Percentiles rank a stretch among this genome's conserved stretches.
Evolutionary conservation across 2,888 invertebrate genomes (phyloP).

Genomic region (Merodon equestris): DNA sequence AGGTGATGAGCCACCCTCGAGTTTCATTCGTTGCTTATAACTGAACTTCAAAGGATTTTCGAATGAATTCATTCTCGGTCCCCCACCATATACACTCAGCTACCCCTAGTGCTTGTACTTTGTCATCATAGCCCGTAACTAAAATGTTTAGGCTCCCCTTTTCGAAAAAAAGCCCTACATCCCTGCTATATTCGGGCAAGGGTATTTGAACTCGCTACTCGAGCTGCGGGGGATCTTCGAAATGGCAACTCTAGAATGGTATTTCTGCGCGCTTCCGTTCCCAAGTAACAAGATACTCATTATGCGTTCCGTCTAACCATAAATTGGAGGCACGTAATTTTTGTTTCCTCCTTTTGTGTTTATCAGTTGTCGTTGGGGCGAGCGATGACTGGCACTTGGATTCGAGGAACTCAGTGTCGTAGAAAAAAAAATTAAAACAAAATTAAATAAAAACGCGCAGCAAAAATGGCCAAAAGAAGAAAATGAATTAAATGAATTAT

Average conservation of each 20-base stretch:
- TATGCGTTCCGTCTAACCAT: too few species aligned
- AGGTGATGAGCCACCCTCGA: conserved; percentile 56
- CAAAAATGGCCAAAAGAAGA: background rate
- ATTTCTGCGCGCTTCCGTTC: too few species aligned
- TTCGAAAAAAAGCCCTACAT: too few species aligned
- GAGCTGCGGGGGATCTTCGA: too few species aligned
- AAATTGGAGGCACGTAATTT: background rate
- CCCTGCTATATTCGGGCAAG: too few species aligned
- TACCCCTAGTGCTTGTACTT: conserved; percentile 1
- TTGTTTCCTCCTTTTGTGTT: too few species aligned
- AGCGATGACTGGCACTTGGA: conserved; percentile 16
- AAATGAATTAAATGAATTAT: conserved; percentile 11
- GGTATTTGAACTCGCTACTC: too few species aligned
- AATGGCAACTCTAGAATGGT: too few species aligned
- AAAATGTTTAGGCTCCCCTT: conserved; percentile 36
- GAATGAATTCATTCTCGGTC: conserved; percentile 24
- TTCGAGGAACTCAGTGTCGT: conserved; percentile 31
- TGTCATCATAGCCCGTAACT: conserved; percentile 17
- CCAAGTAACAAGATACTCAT: too few species aligned
- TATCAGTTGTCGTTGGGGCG: background rate
- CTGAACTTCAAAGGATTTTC: conserved; percentile 50
- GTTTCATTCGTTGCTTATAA: conserved; percentile 6
- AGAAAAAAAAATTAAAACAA: conserved; percentile 6
- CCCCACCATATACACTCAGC: conserved; percentile 8
- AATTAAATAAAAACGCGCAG: conserved; percentile 1